These are phyloP conservation scores for Synanthedon formicaeformis DNA, from an alignment of 2,888 invertebrate species.

Conservation along the genomic window DNA sequence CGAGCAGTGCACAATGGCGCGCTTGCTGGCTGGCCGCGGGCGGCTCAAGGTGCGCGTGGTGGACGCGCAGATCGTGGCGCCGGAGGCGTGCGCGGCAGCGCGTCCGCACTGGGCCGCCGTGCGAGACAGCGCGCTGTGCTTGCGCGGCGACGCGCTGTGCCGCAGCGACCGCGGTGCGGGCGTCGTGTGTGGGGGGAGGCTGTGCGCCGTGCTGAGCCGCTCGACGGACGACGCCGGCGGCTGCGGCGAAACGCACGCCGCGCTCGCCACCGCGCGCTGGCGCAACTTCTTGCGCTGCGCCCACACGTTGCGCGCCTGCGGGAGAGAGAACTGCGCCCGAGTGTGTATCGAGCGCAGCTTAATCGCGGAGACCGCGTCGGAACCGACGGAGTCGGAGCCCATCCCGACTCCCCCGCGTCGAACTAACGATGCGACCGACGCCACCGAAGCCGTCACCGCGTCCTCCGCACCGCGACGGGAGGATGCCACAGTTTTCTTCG, in stretches of 20 bases:
- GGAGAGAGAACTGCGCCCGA: conserved; percentile 28
- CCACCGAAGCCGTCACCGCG: background rate
- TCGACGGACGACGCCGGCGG: conserved; percentile 11
- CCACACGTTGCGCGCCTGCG: conserved; percentile 27
- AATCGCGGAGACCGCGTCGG: conserved; percentile 7
- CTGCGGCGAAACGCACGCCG: conserved; percentile 35
- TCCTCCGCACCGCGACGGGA: background rate
- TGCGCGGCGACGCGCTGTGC: conserved; percentile 34
- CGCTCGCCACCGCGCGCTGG: conserved; percentile 33
- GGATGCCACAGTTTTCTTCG: no score
- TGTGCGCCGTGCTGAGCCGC: conserved; percentile 44
- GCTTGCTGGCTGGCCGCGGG: conserved; percentile 3
- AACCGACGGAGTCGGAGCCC: conserved; percentile 1
- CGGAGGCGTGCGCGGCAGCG: conserved; percentile 17
- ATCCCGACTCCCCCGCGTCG: background rate
- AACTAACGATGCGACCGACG: no score
- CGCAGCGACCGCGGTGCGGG: conserved; percentile 41
- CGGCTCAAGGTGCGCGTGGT: conserved; percentile 16
- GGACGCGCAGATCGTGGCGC: conserved; percentile 5
- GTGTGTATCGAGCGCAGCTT: conserved; percentile 34
- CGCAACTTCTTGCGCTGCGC: conserved; percentile 49
- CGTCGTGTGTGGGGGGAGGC: conserved; percentile 45
- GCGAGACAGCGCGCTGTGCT: conserved; percentile 29
- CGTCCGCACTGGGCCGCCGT: conserved; percentile 24
- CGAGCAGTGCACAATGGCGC: background rate